These are phyloP conservation scores for Trachemys scripta DNA, from an alignment of 2,113 vertebrate genomes.

Conservation along the genomic window DNA sequence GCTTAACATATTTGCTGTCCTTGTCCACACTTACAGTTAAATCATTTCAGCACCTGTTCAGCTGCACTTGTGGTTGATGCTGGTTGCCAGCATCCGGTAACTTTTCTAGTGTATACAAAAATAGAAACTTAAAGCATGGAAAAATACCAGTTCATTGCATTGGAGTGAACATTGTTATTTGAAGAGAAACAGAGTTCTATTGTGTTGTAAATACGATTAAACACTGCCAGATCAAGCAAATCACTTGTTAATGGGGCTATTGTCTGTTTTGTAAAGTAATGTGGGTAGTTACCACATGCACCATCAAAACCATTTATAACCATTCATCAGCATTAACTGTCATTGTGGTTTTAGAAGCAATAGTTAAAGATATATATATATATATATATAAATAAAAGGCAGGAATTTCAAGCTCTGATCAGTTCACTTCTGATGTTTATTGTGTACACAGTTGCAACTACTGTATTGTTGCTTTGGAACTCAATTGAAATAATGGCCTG, in stretches of 20 bases:
- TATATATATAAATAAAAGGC: background rate
- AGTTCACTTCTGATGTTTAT: conserved; percentile 18
- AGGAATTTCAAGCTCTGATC: conserved; percentile 34
- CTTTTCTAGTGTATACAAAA: background rate
- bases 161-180: conserved; percentile 25
- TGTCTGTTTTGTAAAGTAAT: conserved; percentile 54
- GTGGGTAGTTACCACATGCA: conserved; percentile 45
- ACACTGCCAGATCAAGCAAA: conserved; percentile 53
- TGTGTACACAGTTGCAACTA: background rate
- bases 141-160: background rate
- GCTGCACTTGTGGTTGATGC: background rate
- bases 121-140: conserved; percentile 18
- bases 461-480: background rate
- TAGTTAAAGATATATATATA: background rate
- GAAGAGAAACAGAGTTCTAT: conserved; percentile 39
- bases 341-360: conserved; percentile 50
- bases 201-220: conserved; percentile 64
- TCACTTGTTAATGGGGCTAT: conserved; percentile 55
- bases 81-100: background rate
- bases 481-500: conserved; percentile 10
- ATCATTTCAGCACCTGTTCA: background rate
- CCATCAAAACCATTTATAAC: conserved; percentile 56
- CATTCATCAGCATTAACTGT: conserved; percentile 60
- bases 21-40: background rate
- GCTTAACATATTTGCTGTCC: rapidly evolving